Base-by-base conservation (phyloP, 1,140 invertebrate genomes). In the Bombus vancouverensis region DNA sequence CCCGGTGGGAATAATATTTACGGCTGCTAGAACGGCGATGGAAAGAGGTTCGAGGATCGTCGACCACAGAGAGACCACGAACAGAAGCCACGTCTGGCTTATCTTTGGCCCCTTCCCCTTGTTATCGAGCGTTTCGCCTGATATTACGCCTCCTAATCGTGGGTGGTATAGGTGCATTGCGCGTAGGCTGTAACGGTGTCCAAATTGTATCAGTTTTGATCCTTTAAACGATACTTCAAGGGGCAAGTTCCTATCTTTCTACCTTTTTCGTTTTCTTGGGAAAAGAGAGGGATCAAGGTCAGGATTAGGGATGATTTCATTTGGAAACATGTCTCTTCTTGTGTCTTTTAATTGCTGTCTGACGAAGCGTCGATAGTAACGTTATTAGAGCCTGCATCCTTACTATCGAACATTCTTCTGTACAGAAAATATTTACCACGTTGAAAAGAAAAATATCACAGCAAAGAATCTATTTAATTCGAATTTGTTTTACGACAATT, bases 1-100 rank as follows among this genome's bases (percentile, higher is more conserved):
- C 42, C 70, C 83, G 73, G 34, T 71, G 77, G 78, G 62, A 91
- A 90, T 88, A 91, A 91, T 91, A 91, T 91, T 91, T 91, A 90
- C 74, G 65, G 32, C 85, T n/a, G 71, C 57, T 71, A 28, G 32
- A 77, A 86, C 65, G 59, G 74, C 83, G 77, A 89, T 89, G 71
- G 42, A 34, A 42, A 77, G 66, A 57, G 28, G 66, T 22, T 39
- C 37, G 53, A 66, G 28, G 71, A 86, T 82, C 87, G 76, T 72
- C 78, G 83, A 87, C 34, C 28, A 62, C 70, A 44, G 74, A 85
- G 81, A 89, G 59, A 78, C 65, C 76, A 34, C 13, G 68, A 90
- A 90, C 88, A 83, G 85, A 87, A 89, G 53, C 81, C 66, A 39
- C 68, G 81, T 42, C 42, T 44, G 57, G 32, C 37, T 87, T 77